Conservation (phyloP, 2,797 vertebrate species). For the Avahi laniger region DNA sequence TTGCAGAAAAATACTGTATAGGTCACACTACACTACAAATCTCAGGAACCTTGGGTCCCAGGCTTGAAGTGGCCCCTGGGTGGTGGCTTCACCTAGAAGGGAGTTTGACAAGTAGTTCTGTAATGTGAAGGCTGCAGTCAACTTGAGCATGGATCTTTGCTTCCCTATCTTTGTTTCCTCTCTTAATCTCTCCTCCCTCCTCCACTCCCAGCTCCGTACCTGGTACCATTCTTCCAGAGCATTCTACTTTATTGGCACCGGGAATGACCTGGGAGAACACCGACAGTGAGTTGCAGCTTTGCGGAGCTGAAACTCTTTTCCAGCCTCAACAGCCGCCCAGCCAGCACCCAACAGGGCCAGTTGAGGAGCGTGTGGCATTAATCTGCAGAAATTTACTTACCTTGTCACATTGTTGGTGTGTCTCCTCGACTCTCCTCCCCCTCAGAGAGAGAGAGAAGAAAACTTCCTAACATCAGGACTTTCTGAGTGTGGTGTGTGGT, state of each 20-base stretch:
- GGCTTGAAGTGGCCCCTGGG: neutral
- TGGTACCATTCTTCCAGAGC: neutral
- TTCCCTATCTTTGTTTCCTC: neutral
- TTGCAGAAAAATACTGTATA: neutral
- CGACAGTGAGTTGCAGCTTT: neutral
- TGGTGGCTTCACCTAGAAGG: neutral
- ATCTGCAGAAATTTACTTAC: neutral
- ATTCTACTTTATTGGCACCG: neutral
- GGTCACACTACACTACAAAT: neutral
- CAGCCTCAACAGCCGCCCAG: neutral
- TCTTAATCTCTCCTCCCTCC: no score
- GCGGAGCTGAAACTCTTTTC: neutral
- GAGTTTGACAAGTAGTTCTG: neutral
- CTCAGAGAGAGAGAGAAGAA: neutral
- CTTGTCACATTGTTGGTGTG: neutral
- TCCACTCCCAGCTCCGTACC: neutral
- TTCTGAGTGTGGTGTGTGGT: neutral
- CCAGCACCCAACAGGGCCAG: neutral
- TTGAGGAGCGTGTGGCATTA: neutral
- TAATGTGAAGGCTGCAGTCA: neutral
- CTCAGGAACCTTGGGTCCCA: neutral
- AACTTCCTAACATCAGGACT: neutral
- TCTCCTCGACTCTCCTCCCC: neutral
- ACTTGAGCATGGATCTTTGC: neutral
- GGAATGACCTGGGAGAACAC: neutral